phyloP scores from a whole-genome alignment of 2,797 vertebrate genomes.

The Anableps anableps region DNA sequence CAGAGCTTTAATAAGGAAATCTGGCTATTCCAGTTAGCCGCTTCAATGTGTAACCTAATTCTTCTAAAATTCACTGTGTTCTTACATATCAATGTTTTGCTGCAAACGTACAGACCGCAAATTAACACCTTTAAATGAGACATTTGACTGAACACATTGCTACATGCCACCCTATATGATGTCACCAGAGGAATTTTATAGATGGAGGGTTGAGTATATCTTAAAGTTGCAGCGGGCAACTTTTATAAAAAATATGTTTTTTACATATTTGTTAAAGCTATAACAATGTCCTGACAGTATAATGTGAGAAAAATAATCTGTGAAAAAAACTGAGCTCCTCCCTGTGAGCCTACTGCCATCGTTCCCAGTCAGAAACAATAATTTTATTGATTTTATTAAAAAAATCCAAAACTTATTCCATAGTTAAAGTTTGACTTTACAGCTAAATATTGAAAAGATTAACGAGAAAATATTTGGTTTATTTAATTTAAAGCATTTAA shows the following conservation, averaged over 20 bases:
- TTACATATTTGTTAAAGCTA: too few relatives aligned
- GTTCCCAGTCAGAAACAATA: too few relatives aligned
- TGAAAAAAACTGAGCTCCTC: too few relatives aligned
- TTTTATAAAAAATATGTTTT: not conserved
- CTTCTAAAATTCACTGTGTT: too few relatives aligned
- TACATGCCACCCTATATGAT: too few relatives aligned
- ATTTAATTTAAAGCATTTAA: not conserved
- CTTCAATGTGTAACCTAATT: not conserved
- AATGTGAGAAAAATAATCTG: too few relatives aligned
- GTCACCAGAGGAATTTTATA: too few relatives aligned
- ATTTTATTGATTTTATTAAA: not conserved
- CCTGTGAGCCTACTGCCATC: too few relatives aligned
- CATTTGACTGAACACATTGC: too few relatives aligned
- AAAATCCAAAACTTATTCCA: not conserved
- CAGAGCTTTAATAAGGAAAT: not conserved
- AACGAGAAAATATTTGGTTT: not conserved
- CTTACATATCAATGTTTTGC: not conserved
- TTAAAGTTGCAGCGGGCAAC: too few relatives aligned
- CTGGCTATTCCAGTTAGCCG: not conserved
- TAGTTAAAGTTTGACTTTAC: not conserved
- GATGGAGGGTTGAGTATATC: too few relatives aligned
- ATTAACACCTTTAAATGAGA: not conserved
- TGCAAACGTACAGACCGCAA: not conserved
- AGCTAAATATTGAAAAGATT: not conserved
- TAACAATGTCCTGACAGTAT: too few relatives aligned